These are phyloP conservation scores for Drosophila nikananu DNA, from an alignment of 1,140 invertebrate species.

Conservation along the genomic window DNA sequence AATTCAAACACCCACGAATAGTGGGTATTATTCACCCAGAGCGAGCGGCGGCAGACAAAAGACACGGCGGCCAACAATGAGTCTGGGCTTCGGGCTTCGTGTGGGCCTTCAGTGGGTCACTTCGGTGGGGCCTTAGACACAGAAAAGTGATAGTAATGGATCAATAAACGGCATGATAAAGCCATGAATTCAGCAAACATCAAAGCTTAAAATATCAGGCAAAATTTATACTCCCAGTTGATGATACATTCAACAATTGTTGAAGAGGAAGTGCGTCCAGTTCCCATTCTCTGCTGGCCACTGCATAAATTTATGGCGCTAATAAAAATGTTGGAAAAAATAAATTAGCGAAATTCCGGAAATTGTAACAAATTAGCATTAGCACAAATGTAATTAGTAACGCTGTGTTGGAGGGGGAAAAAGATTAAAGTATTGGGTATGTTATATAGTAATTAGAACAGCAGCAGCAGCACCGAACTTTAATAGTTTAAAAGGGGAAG, in stretches of 20 bases:
- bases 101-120: conserved; percentile 59
- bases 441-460: conserved; percentile 18
- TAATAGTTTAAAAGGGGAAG: too few species aligned
- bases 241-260: conserved; percentile 54
- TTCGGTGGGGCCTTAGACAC: conserved; percentile 21
- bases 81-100: conserved; percentile 45
- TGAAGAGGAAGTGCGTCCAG: conserved; percentile 58
- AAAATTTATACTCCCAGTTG: conserved; percentile 33
- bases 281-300: conserved; percentile 35
- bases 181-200: background rate
- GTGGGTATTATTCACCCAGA: conserved; percentile 47
- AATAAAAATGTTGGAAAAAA: conserved; percentile 79
- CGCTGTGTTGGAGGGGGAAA: conserved; percentile 50
- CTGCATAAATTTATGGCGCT: conserved; percentile 71
- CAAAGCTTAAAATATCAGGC: background rate
- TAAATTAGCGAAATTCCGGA: conserved; percentile 84
- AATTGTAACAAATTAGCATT: conserved; percentile 84
- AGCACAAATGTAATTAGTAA: conserved; percentile 82
- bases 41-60: conserved; percentile 26
- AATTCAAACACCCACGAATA: conserved; percentile 77
- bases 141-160: conserved; percentile 54
- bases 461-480: conserved; percentile 6
- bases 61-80: conserved; percentile 29
- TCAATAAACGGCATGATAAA: conserved; percentile 20
- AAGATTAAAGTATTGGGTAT: conserved; percentile 33